These are phyloP conservation scores for Fragum fragum DNA, from an alignment of 2,888 invertebrate genomes.

Conservation along the genomic window DNA sequence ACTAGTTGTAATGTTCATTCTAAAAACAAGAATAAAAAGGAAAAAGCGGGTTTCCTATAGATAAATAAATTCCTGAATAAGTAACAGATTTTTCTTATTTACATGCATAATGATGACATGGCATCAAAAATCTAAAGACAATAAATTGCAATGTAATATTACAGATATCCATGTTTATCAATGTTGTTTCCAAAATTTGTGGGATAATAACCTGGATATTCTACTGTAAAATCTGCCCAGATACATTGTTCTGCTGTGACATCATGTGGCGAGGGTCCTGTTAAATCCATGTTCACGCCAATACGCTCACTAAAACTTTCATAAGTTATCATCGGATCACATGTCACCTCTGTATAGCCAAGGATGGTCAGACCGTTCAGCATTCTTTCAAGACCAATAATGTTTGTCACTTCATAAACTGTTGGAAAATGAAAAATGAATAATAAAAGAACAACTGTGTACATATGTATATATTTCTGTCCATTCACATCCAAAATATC, in stretches of 20 bases:
- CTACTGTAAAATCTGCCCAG: slow-evolving; percentile 74
- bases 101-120: too few species aligned
- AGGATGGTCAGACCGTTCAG: slow-evolving; percentile 73
- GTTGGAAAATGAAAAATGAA: slow-evolving; percentile 41
- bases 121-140: too few species aligned
- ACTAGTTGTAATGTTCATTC: too few species aligned
- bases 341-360: slow-evolving; percentile 71
- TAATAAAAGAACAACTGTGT: too few species aligned
- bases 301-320: slow-evolving; percentile 71
- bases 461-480: too few species aligned
- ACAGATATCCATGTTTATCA: too few species aligned
- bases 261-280: slow-evolving; percentile 58
- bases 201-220: slow-evolving; percentile 66
- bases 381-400: slow-evolving; percentile 76
- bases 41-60: too few species aligned
- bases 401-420: slow-evolving; percentile 77
- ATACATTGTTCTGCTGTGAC: slow-evolving; percentile 50
- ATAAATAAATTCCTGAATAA: too few species aligned
- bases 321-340: slow-evolving; percentile 71
- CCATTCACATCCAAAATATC: too few species aligned
- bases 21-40: too few species aligned
- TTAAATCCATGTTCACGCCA: slow-evolving; percentile 52
- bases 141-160: too few species aligned
- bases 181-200: background rate
- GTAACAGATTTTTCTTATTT: too few species aligned